phyloP scores from a whole-genome alignment of 2,888 invertebrate genomes.

The Hyppa rectilinea region DNA sequence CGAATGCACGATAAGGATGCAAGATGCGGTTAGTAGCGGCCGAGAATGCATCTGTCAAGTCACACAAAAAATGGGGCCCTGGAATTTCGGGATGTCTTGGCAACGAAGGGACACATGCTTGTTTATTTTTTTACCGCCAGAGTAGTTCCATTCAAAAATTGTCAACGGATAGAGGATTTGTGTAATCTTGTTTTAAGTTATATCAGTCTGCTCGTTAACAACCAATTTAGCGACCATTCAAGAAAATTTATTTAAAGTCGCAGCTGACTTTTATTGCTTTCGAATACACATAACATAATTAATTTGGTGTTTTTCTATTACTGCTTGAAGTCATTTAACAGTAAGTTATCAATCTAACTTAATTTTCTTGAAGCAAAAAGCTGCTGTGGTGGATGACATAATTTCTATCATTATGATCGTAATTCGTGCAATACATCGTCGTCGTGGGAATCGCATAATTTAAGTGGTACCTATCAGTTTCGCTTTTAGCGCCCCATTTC shows the following conservation, averaged over 20 bases:
- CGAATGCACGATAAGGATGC: slow-evolving; percentile 86
- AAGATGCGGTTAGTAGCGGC: slow-evolving; percentile 89
- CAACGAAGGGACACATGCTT: slow-evolving; percentile 85
- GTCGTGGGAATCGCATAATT: slow-evolving; percentile 73
- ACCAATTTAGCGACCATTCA: slow-evolving; percentile 81
- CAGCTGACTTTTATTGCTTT: slow-evolving; percentile 76
- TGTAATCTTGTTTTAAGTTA: slow-evolving; percentile 89
- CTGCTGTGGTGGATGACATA: slow-evolving; percentile 38
- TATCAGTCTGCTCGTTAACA: slow-evolving; percentile 81
- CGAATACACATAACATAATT: slow-evolving; percentile 22
- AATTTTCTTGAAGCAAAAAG: slow-evolving; percentile 16
- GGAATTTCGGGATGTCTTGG: slow-evolving; percentile 89
- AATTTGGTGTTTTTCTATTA: slow-evolving; percentile 60
- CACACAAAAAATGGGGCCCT: slow-evolving; percentile 86
- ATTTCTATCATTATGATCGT: slow-evolving; percentile 46
- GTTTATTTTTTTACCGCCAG: slow-evolving; percentile 85
- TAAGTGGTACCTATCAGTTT: slow-evolving; percentile 78
- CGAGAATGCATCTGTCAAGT: slow-evolving; percentile 90
- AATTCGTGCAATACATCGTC: slow-evolving; percentile 49
- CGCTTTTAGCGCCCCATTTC: slow-evolving; percentile 85
- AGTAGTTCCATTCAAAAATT: slow-evolving; percentile 89
- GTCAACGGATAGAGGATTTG: slow-evolving; percentile 88
- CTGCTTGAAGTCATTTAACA: slow-evolving; percentile 61
- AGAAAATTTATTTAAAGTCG: slow-evolving; percentile 70
- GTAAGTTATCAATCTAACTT: slow-evolving; percentile 28